These are phyloP conservation scores for Drosophila kurseongensis DNA, from an alignment of 1,140 invertebrate genomes.

Conservation along the genomic window DNA sequence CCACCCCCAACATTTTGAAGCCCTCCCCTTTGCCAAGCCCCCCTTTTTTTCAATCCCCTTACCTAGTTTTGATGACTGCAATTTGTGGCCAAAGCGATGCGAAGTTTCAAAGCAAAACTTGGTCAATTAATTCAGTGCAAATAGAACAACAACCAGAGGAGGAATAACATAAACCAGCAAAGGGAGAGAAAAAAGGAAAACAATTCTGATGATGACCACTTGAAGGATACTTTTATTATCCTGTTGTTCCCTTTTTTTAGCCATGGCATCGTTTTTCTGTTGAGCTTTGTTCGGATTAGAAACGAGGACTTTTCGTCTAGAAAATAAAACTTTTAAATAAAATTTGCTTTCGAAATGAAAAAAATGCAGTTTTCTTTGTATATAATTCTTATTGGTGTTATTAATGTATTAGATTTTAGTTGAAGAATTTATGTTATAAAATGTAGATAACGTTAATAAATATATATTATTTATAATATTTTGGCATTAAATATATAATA, in stretches of 20 bases:
- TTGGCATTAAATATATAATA: no score
- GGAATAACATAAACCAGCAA: constrained; percentile 16
- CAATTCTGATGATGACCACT: constrained; percentile 42
- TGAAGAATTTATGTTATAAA: no score
- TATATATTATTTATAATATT: no score
- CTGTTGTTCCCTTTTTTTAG: constrained; percentile 11
- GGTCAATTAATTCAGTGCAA: constrained; percentile 65
- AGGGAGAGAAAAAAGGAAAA: constrained; percentile 36
- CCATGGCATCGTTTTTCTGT: constrained; percentile 41
- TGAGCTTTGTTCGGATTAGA: constrained; percentile 11
- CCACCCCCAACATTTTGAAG: not conserved
- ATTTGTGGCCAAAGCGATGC: constrained; percentile 21
- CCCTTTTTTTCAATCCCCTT: not conserved
- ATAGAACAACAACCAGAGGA: constrained; percentile 21
- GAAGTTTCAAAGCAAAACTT: constrained; percentile 58
- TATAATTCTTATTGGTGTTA: not conserved
- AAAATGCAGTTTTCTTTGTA: no score
- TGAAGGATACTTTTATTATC: constrained; percentile 47
- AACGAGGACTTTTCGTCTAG: not conserved
- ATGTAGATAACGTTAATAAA: no score
- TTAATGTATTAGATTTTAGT: not conserved
- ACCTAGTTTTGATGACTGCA: constrained; percentile 25
- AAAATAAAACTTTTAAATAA: not conserved
- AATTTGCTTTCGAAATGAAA: no score
- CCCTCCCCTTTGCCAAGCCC: not conserved